Base-by-base conservation (phyloP, 2,888 invertebrate species). In the Phorcus lineatus region DNA sequence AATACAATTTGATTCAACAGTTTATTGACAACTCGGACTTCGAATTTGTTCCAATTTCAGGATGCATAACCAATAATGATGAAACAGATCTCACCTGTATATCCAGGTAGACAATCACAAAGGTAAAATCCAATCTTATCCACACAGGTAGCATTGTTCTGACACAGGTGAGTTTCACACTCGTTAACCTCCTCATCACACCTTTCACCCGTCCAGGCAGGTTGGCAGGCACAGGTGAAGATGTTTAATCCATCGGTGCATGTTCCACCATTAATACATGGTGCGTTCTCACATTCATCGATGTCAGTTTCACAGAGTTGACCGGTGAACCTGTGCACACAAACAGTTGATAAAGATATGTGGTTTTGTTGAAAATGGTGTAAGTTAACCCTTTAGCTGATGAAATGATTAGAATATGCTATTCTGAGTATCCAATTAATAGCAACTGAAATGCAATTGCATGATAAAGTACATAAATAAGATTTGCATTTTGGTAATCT, bases 111-210 rank as follows among this genome's bases (percentile, higher is more conserved):
- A 83, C 90, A 91, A 31, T 75, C 70, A 83, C 90, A 91, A 4
- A 53, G 78, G 77, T 82, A 87, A n/a, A 62, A 79, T 66, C 82
- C 78, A 11, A 86, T 80, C 2, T 83, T 81, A 77, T 90, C 89
- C 22, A 79, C 80, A 83, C 90, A 91, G 7, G 82, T 85, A 9
- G 83, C 89, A 74, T 86, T 86, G 79, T 90, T 86, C 76, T 77
- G 79, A 77, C 90, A 90, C 9, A 85, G 87, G 3, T 24, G 31
- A 54, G 83, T 75, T 24, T 76, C 57, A 78, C 87, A 87, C 36
- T 83, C 81, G 66, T 86, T 82, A 80, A 96, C 95, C 93, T 97
- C 90, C 17, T 97, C 96, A 94, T 98, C 98, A 91, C 98, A 98
- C 91, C 97, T 97, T 1, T 77, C 47, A 13, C 92, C 92, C 74